Base-by-base conservation (phyloP, 1,140 invertebrate species). In the Pentalonia nigronervosa region DNA sequence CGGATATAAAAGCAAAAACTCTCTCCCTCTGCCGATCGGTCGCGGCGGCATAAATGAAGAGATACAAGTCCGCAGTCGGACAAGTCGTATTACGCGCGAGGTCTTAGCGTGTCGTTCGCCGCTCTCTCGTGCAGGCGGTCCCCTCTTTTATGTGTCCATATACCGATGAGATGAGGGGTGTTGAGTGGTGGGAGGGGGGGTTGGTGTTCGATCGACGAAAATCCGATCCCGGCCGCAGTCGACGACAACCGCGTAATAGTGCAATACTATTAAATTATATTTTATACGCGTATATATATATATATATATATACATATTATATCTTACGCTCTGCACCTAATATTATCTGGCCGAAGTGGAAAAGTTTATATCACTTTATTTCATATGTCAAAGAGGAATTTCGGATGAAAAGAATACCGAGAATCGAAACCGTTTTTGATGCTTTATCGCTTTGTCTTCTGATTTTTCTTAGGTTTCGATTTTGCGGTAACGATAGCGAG, bases 1-100 rank as follows among this genome's bases (percentile, higher is more conserved):
- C 76, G 91, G 81, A 93, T 86, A 93, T 86, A 86, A 86, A 93
- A 93, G 81, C 81, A 56, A 93, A 93, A 93, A 93, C 81, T 50
- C 20, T 6, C 47, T 81, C 76, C n/a, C 86, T 36, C 0, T 17
- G 8, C 53, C 34, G 6, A 36, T 41, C 48, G 21, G n/a, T 0
- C 34, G 87, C n/a, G 36, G 48, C 50, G 48, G 81, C n/a, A 34
- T 23, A 41, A 83, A 93, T 56, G 81, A 84, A 93, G 91, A 93
- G 91, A 93, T 93, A 93, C 91, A 93, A 86, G 89, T 60, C 89
- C 34, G 53, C 34, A 56, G 50, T 25, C 50, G 45, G 45, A 30
- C 25, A 90, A 36, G 36, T 60, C 48, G n/a, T 89, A 87, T 48
- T 48, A n/a, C n/a, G n/a, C n/a, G 17, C 34, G 76, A 7, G 21